Evolutionary conservation across 2,797 vertebrate genomes (phyloP), one percentile per base, ranked within the genome.

Genomic region (Oreonectes daqikongensis): DNA sequence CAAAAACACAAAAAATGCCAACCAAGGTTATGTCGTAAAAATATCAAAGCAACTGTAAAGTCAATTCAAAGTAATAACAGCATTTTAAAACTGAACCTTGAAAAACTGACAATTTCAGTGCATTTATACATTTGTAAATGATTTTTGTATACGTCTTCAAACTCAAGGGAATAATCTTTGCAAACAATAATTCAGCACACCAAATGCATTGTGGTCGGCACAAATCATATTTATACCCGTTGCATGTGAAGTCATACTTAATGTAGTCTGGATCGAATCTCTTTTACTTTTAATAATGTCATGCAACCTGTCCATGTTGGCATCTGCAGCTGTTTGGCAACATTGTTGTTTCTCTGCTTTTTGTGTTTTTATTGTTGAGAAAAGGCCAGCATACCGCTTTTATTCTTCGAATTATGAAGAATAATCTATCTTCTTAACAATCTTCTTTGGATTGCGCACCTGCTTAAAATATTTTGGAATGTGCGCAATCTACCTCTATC

Each of bases 21-120:
- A n/a, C n/a, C n/a, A n/a, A n/a, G 28, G 82, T 80, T 83, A 84
- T 72, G 79, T 72, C 71, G 79, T 82, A 85, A 87, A 89, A 89
- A 89, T 83, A 90, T 77, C 78, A 73, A 82, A 84, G 85, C 76
- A 87, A 86, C 82, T 85, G 84, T 79, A 72, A 79, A 73, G 79
- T 44, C 69, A 72, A 65, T 85, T 88, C 85, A 86, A 88, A 86
- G 84, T 91, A 88, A 91, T 88, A 82, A 88, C 86, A 85, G 81
- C 69, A 81, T 75, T 91, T 82, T 75, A 35, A 61, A 35, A 32
- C n/a, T n/a, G n/a, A n/a, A 35, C 35, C 2, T 35, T 35, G 1
- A 3, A 24, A 9, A 53, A 22, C 8, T 53, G 50, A 12, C 1
- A 8, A 55, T 26, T 55, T 14, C 4, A 5, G 53, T 55, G 10